Conservation (phyloP, 2,113 vertebrate genomes). For the Corvus moneduloides region DNA sequence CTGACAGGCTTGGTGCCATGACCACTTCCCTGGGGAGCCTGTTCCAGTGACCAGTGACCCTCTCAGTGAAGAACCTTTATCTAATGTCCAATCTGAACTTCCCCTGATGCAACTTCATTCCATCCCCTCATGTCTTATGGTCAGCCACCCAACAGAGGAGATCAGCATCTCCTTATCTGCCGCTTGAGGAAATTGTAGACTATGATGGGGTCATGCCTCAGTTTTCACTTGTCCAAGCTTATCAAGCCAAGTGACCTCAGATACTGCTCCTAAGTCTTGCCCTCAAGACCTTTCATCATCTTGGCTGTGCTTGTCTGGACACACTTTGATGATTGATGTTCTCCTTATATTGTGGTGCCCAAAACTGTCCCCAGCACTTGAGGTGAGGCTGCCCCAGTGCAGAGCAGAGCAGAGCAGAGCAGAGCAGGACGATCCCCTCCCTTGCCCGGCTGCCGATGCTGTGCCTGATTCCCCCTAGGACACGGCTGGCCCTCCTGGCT, state of each 20-base stretch:
- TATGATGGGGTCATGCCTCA: not conserved
- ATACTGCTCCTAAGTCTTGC: not conserved
- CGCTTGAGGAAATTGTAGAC: not conserved
- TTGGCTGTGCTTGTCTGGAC: not conserved
- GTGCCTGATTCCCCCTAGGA: not conserved
- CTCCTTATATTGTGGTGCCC: not conserved
- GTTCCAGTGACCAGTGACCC: not conserved
- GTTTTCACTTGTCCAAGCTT: not conserved
- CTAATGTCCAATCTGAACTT: not conserved
- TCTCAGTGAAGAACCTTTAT: not conserved
- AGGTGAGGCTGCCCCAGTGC: accelerated
- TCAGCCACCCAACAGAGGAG: not conserved
- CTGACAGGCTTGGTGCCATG: not conserved
- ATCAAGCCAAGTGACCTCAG: not conserved
- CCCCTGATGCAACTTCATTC: not conserved
- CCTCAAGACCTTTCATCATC: not conserved
- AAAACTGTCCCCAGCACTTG: accelerated
- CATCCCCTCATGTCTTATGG: accelerated
- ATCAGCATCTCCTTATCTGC: not conserved
- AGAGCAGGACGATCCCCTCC: not conserved
- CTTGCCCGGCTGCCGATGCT: accelerated
- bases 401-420: not conserved
- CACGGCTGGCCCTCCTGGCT: accelerated
- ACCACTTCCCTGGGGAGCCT: not conserved
- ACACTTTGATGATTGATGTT: not conserved